Evolutionary conservation across 1,140 invertebrate species (phyloP), one percentile per base, ranked within the genome.

Genomic region (Hyles euphorbiae): DNA sequence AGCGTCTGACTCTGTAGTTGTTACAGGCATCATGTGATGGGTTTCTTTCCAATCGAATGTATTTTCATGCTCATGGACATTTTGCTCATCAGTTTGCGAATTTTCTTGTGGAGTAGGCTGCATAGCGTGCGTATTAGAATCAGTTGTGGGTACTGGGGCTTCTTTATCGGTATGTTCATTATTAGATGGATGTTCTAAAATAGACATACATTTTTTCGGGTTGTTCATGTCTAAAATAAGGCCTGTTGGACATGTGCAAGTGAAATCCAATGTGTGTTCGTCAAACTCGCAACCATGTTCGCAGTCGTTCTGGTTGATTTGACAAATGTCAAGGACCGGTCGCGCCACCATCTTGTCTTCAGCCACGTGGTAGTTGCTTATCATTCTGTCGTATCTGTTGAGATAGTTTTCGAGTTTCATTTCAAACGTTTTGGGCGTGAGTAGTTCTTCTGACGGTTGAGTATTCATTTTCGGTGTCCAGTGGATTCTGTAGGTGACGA

Each of bases 221-320:
- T 84, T 83, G 34, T 73, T 82, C 32, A 72, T 67, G 48, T 85
- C 81, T 33, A 85, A 71, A 1, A 89, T 86, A 67, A 87, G 79
- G 51, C 88, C 85, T 53, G 80, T 65, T n/a, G 93, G 93, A 81
- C 96, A 98, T 6, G 79, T 90, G 77, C 96, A 98, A 3, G 80
- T 77, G 65, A 95, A 95, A 58, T 92, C 89, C 34, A 92, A 73
- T 3, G 75, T 78, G 3, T 67, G 67, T 64, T 93, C 92, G 75
- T 96, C 93, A 70, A 94, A 96, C 43, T 90, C 84, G 78, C 96
- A 98, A 6, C 91, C 87, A 78, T 96, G 92, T 58, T 94, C 92
- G 75, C 96, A 98, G 3, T 90, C 91, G 57, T 94, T 92, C 71
- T 95, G 95, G 65, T 93, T 90, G 47, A 92, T 90, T 74, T 94